Evolutionary conservation across 2,113 vertebrate genomes (phyloP).

Genomic region (Malurus alboscapulatus): DNA sequence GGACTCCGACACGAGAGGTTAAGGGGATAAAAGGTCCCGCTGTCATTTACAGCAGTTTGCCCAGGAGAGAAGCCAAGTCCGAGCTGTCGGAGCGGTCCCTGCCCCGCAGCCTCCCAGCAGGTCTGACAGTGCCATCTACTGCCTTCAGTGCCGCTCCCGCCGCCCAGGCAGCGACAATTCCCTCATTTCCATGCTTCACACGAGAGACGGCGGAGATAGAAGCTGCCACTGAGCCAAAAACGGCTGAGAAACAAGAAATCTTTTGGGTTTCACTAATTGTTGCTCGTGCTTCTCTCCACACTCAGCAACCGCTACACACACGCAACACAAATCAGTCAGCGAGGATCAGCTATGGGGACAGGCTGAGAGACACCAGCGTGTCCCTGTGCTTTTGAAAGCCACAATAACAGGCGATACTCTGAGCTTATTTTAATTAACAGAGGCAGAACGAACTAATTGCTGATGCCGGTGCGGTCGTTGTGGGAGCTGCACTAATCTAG

Average conservation of each 20-base stretch:
- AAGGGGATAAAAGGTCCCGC: background rate
- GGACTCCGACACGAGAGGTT: background rate
- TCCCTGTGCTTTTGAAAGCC: background rate
- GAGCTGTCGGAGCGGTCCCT: background rate
- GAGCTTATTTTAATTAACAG: conserved; percentile 5
- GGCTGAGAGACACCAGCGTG: background rate
- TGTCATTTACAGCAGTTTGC: fast-evolving
- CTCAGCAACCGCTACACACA: background rate
- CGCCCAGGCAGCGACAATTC: background rate
- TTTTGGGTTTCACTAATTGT: background rate
- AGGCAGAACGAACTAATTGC: background rate
- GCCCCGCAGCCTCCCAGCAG: background rate
- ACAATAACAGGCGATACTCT: fast-evolving
- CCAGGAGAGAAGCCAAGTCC: background rate
- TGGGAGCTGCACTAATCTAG: background rate
- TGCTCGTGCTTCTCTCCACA: background rate
- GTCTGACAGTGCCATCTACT: conserved; percentile 20
- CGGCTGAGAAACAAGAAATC: background rate
- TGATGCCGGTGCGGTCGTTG: background rate
- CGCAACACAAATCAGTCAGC: background rate
- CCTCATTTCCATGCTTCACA: background rate
- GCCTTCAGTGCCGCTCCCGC: background rate
- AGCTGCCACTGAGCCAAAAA: background rate
- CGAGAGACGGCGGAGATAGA: background rate
- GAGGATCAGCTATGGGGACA: background rate